Evolutionary conservation across 1,140 invertebrate species (phyloP), one percentile per base, ranked within the genome.

Genomic region (Apis cerana): DNA sequence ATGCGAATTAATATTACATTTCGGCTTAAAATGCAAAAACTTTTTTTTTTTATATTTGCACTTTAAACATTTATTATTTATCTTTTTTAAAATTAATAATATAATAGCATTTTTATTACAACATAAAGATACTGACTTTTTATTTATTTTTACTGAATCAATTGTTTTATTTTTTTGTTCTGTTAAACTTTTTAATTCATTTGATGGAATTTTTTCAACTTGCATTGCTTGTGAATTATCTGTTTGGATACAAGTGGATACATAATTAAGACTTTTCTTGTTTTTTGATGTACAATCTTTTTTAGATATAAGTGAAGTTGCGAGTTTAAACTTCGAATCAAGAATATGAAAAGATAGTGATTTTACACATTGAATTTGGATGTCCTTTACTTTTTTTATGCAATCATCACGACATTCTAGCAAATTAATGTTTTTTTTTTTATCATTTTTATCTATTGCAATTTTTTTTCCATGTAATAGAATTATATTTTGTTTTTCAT

Each of bases 51-150:
- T 82, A 17, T 76, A 76, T 23, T 43, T 82, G 1, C 48, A 62
- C 11, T 82, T 82, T n/a, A 61, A 69, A 82, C 58, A 23, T 19
- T 62, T 76, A 12, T 27, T 69, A 43, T 8, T 76, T 23, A 69
- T 5, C 15, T 4, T n/a, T 56, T 33, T 82, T 69, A 76, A 33
- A 23, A 76, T 21, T n/a, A 69, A 15, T 48, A 82, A 54, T n/a
- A 43, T 7, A 21, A 76, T 23, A 48, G 23, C 21, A 12, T 68
- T 58, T 21, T 82, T 54, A 8, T 59, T 21, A 0, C 10, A 54
- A 61, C 8, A 10, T 1, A 33, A 65, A 54, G 12, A 43, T 56
- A 59, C 11, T n/a, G 48, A 10, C 1, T 33, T 19, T 0, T 52
- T 11, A 4, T 23, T 43, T 11, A 15, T 1, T 0, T 59, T 52